phyloP scores from a whole-genome alignment of 2,113 vertebrate species.

The Nymphicus hollandicus region DNA sequence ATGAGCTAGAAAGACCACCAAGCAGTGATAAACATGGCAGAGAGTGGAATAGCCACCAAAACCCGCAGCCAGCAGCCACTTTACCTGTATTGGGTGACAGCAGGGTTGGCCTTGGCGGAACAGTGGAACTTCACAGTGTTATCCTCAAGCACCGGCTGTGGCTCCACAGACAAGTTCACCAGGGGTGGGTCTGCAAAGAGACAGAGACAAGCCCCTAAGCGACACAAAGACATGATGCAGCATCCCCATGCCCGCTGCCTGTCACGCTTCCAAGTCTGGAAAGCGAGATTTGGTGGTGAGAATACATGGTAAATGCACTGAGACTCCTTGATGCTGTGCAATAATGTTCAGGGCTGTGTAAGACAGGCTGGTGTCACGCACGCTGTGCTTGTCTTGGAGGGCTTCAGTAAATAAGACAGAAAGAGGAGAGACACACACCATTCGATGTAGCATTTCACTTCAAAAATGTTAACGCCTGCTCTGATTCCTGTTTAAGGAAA shows the following conservation, averaged over 20 bases:
- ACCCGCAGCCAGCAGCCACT: neutral
- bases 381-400: neutral
- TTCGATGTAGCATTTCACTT: neutral
- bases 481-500: neutral
- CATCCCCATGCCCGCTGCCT: neutral
- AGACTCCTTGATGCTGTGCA: neutral
- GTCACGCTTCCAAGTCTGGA: neutral
- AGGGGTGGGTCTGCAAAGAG: constrained; percentile 86
- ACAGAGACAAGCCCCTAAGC: neutral
- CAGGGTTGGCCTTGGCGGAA: constrained; percentile 95
- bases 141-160: constrained; percentile 92
- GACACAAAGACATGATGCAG: fast-evolving
- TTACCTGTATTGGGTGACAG: constrained; percentile 95
- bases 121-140: constrained; percentile 94
- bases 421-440: neutral
- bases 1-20: neutral
- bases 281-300: fast-evolving
- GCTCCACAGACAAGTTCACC: constrained; percentile 94
- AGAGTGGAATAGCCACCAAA: neutral
- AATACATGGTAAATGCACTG: neutral
- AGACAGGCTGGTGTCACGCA: neutral
- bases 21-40: fast-evolving
- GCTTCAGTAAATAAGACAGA: neutral
- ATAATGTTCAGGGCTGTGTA: fast-evolving
- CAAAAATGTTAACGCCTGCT: neutral